phyloP scores from a whole-genome alignment of 2,888 invertebrate species.

The Ligdia adustata region DNA sequence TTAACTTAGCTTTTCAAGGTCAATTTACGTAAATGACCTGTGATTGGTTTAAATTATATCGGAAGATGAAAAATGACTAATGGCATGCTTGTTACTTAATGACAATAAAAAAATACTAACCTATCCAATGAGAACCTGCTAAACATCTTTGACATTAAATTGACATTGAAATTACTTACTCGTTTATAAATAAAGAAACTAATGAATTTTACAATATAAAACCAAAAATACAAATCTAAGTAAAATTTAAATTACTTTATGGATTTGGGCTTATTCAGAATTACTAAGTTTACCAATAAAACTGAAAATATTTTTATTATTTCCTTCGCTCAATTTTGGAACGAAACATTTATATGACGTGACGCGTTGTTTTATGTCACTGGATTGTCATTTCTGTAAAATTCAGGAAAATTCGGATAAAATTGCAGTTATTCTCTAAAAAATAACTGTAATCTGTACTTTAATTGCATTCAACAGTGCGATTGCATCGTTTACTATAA shows the following conservation, averaged over 20 bases:
- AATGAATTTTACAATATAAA: too few species aligned
- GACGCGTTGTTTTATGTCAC: slow-evolving; percentile 72
- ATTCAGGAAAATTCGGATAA: slow-evolving; percentile 50
- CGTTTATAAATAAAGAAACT: not conserved
- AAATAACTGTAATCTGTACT: slow-evolving; percentile 24
- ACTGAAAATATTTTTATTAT: too few species aligned
- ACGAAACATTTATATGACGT: slow-evolving; percentile 57
- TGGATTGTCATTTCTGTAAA: slow-evolving; percentile 46
- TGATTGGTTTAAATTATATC: slow-evolving; percentile 6
- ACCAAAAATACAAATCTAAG: too few species aligned
- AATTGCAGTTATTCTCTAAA: slow-evolving; percentile 40
- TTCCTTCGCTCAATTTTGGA: slow-evolving; percentile 41
- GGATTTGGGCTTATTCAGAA: too few species aligned
- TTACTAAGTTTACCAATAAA: too few species aligned
- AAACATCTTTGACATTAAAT: slow-evolving; percentile 6
- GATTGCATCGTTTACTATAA: slow-evolving; percentile 44
- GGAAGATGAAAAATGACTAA: slow-evolving; percentile 1
- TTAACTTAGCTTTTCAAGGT: slow-evolving; percentile 5
- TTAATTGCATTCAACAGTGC: slow-evolving; percentile 7
- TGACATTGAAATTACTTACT: slow-evolving; percentile 9
- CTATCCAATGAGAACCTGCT: slow-evolving; percentile 27
- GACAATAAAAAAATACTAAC: not conserved
- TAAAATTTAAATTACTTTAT: too few species aligned
- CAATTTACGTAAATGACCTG: not conserved
- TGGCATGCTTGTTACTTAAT: not conserved